Evolutionary conservation across 2,888 invertebrate genomes (phyloP).

Genomic region (Criorhina ranunculi): DNA sequence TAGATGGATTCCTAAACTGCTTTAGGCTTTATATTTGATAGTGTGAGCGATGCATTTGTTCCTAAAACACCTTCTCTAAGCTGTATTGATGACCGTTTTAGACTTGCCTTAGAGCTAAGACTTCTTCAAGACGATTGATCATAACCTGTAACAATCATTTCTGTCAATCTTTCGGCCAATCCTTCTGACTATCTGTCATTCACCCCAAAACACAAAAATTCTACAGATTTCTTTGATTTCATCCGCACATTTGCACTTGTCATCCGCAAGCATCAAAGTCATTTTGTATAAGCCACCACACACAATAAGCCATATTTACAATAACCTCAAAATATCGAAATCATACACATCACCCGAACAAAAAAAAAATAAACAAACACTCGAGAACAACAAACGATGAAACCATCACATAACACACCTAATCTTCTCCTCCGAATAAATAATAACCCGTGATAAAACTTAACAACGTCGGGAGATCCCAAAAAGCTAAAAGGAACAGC

Average conservation of each 20-base stretch:
- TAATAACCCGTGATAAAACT: slow-evolving; percentile 70
- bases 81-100: too few species aligned
- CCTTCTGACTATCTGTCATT: slow-evolving; percentile 14
- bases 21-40: too few species aligned
- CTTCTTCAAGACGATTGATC: too few species aligned
- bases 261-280: slow-evolving; percentile 41
- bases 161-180: background rate
- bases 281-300: slow-evolving; percentile 42
- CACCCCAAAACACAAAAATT: background rate
- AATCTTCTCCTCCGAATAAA: slow-evolving; percentile 59
- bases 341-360: slow-evolving; percentile 18
- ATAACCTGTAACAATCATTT: too few species aligned
- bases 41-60: too few species aligned
- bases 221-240: slow-evolving; percentile 11
- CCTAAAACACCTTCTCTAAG: too few species aligned
- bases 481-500: slow-evolving; percentile 30
- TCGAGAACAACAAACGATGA: slow-evolving; percentile 24
- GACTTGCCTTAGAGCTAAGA: too few species aligned
- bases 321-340: background rate
- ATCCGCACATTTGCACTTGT: slow-evolving; percentile 34
- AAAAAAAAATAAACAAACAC: slow-evolving; percentile 2
- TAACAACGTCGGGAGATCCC: slow-evolving; percentile 50
- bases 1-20: too few species aligned
- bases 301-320: slow-evolving; percentile 32
- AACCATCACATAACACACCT: slow-evolving; percentile 33